Evolutionary conservation across 2,113 vertebrate genomes (phyloP).

Genomic region (Gadus chalcogrammus): DNA sequence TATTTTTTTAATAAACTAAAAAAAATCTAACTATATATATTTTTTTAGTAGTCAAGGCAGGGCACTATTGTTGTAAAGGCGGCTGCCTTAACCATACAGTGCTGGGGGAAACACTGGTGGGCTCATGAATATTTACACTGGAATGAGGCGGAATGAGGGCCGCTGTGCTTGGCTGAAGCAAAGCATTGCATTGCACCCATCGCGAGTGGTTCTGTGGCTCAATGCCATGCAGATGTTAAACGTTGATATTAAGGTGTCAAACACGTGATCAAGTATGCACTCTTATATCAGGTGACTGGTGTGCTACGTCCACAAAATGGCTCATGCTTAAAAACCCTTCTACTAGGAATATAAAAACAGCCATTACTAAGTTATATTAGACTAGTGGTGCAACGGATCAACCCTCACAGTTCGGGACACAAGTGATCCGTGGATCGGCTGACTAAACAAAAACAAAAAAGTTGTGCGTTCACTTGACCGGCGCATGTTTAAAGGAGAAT

Average conservation of each 20-base stretch:
- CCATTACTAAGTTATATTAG: background rate
- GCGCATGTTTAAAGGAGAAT: too few species aligned
- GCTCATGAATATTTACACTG: conserved; percentile 62
- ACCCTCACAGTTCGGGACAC: too few species aligned
- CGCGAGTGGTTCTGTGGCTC: conserved; percentile 11
- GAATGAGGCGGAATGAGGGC: conserved; percentile 18
- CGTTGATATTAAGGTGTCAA: conserved; percentile 4
- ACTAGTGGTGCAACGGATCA: too few species aligned
- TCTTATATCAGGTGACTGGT: conserved; percentile 19
- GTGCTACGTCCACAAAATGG: background rate
- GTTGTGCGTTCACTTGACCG: too few species aligned
- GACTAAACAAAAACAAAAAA: too few species aligned
- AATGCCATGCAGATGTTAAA: conserved; percentile 7
- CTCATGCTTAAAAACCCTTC: background rate
- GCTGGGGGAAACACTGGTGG: background rate
- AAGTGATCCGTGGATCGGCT: too few species aligned
- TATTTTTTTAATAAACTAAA: too few species aligned
- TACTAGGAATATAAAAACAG: background rate
- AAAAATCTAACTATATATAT: too few species aligned
- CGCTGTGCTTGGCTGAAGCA: conserved; percentile 41
- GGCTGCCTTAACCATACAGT: too few species aligned
- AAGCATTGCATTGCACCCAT: conserved; percentile 35
- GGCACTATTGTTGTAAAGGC: too few species aligned
- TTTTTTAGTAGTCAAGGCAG: too few species aligned
- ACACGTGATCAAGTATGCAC: conserved; percentile 19